Percentiles rank a stretch among this genome's conserved stretches.
Conservation (phyloP, 2,113 vertebrate genomes). For the Tenebrosternarchus preto region DNA sequence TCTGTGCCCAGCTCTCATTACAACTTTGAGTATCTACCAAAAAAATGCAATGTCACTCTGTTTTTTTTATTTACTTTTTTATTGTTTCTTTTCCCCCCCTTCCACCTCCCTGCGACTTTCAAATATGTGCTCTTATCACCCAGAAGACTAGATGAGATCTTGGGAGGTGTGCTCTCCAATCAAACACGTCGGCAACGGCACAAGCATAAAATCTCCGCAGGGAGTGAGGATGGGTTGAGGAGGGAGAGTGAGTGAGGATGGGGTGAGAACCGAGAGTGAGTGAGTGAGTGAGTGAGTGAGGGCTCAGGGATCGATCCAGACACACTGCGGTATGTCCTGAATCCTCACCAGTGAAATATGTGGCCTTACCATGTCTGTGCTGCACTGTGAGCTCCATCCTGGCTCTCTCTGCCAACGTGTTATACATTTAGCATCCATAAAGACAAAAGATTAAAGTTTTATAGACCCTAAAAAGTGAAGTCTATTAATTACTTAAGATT, state of each 20-base stretch:
- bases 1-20: not conserved
- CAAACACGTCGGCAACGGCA: conserved; percentile 71
- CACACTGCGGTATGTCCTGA: conserved; percentile 53
- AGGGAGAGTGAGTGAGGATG: not conserved
- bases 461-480: not conserved
- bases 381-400: conserved; percentile 8
- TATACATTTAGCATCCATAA: not conserved
- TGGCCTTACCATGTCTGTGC: conserved; percentile 52
- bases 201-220: conserved; percentile 61
- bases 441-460: not conserved
- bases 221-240: not conserved
- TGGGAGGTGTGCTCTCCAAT: conserved; percentile 67
- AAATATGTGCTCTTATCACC: conserved; percentile 14
- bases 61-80: not conserved
- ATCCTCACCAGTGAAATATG: conserved; percentile 71
- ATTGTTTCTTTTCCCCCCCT: conserved; percentile 20
- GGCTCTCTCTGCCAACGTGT: not conserved
- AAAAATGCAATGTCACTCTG: conserved; percentile 4
- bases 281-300: not conserved
- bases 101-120: conserved; percentile 55
- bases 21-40: not conserved
- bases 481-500: not conserved
- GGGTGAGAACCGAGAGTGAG: not conserved
- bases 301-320: conserved; percentile 62
- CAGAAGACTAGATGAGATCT: conserved; percentile 62